Base-by-base conservation (phyloP, 2,888 invertebrate species). In the Mythimna impura region DNA sequence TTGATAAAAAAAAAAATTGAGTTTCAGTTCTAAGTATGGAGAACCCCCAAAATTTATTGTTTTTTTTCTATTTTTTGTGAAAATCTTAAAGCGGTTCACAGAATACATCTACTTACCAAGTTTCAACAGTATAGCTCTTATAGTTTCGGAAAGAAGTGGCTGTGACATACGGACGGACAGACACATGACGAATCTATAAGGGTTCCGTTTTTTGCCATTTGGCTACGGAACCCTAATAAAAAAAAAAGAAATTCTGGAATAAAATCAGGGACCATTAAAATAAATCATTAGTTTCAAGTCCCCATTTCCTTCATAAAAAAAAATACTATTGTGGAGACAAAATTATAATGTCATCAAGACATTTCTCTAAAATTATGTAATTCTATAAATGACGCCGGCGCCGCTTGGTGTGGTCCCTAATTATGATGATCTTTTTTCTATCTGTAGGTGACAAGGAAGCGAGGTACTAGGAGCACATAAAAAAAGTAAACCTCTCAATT, bases 391-490 rank as follows among this genome's bases (percentile, higher is more conserved):
- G 54, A 73, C 65, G 12, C 10, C 25, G 54, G 71, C 64, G 12
- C 10, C 30, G 68, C 70, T 40, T 47, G 22, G 74, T 82, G 77
- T 80, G 67, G 65, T 78, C 73, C 40, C 47, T 77, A 65, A 69
- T 60, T 75, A 58, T 77, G 62, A 62, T 40, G 58, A 73, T 40
- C n/a, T 54, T 71, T 54, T 71, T 69, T 55, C 34, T 81, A 73
- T 66, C 76, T 71, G 69, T 22, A 40, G 22, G 40, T 17, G 50
- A 73, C 52, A 78, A 76, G 66, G 52, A 66, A 80, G 7, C 69
- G 60, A 69, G 79, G 69, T 73, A 82, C 76, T 67, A 76, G 71
- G 78, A 71, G 54, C 25, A 62, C 61, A 81, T 73, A 80, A 76
- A 74, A 68, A 71, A 66, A 70, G 64, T 73, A 74, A 72, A 66